phyloP scores from a whole-genome alignment of 2,888 invertebrate species.

The Steinernema carpocapsae region DNA sequence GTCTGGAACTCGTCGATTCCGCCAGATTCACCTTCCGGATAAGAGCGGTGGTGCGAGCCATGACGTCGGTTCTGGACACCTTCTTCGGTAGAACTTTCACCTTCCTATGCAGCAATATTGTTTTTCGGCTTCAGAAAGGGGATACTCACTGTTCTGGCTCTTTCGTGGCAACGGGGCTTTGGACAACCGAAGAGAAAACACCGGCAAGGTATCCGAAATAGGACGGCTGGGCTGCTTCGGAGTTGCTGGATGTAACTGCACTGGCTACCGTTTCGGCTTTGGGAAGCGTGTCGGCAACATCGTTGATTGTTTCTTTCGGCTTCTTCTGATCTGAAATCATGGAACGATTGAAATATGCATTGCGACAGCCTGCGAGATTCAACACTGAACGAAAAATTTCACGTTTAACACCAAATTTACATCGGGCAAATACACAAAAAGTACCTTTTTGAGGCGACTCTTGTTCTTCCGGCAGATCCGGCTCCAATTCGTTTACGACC shows the following conservation, averaged over 20 bases:
- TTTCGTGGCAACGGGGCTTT: neutral
- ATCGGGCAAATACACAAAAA: too few species aligned
- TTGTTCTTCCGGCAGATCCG: neutral
- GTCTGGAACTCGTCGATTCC: constrained; percentile 47
- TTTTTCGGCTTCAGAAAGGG: neutral
- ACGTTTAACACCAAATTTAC: too few species aligned
- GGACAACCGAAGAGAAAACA: constrained; percentile 37
- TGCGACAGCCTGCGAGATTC: too few species aligned
- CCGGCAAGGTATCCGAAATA: constrained; percentile 44
- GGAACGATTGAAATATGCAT: neutral
- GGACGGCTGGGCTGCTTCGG: constrained; percentile 37
- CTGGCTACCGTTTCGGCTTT: neutral
- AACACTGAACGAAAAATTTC: too few species aligned
- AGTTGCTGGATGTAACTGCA: neutral
- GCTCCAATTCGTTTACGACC: neutral
- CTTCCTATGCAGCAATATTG: neutral
- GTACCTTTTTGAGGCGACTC: neutral
- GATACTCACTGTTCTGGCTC: constrained; percentile 9
- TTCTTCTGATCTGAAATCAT: neutral
- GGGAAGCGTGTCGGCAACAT: neutral
- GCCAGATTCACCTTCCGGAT: constrained; percentile 51
- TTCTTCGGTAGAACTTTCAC: constrained; percentile 49
- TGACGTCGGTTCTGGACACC: constrained; percentile 54
- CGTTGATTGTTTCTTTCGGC: constrained; percentile 7
- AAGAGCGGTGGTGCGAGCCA: constrained; percentile 50